Percentiles rank a stretch among this genome's conserved stretches.
phyloP scores from a whole-genome alignment of 2,888 invertebrate genomes.

The Cheilosia urbana region DNA sequence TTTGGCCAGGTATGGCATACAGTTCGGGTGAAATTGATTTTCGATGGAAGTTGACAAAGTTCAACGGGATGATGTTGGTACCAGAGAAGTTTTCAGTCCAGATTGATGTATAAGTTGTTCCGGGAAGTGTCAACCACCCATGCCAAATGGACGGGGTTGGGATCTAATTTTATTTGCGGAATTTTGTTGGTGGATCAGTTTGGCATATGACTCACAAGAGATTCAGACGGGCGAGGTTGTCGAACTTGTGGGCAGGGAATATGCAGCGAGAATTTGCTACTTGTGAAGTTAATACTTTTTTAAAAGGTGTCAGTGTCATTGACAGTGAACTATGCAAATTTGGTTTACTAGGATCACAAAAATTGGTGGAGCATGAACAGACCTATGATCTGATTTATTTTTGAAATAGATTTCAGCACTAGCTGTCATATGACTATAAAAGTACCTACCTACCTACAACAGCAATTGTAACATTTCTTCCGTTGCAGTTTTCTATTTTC shows the following conservation, averaged over 20 bases:
- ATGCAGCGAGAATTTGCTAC: no score
- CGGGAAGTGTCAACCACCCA: conserved; percentile 13
- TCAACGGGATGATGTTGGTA: conserved; percentile 3
- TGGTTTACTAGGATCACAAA: no score
- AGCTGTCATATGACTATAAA: no score
- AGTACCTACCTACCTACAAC: no score
- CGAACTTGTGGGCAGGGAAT: not conserved
- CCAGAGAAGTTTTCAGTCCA: not conserved
- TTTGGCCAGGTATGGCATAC: conserved; percentile 17
- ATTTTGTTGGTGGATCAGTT: not conserved
- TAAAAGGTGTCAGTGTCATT: no score
- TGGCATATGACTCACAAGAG: conserved; percentile 1
- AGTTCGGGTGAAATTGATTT: conserved; percentile 68
- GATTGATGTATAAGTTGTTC: conserved; percentile 24
- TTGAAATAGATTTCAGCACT: no score
- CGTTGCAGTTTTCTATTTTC: no score
- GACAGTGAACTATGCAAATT: no score
- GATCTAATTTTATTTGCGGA: conserved; percentile 8
- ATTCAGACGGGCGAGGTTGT: not conserved
- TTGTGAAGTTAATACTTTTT: no score
- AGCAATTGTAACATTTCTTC: no score
- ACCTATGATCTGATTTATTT: no score
- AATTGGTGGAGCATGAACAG: no score
- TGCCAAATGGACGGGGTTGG: conserved; percentile 39
- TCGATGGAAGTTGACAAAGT: conserved; percentile 56